A percentile compares a stretch with the other conserved stretches of the same genome.
Evolutionary conservation across 2,113 vertebrate species (phyloP).

Genomic region (Gallinago undulata): DNA sequence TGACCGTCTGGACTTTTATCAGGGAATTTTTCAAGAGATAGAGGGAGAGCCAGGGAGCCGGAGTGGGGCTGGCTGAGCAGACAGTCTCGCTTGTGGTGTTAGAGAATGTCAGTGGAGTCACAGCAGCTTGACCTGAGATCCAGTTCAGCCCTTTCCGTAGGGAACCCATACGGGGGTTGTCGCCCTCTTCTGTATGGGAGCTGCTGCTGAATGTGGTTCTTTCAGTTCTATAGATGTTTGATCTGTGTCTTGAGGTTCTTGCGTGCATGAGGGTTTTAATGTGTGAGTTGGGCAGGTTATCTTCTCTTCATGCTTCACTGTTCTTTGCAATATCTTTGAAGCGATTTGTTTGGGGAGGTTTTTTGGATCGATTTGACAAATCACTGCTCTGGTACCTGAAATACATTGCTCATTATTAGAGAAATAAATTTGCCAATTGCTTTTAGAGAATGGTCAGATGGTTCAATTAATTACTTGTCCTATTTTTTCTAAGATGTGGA

Average conservation of each 20-base stretch:
- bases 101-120: background rate
- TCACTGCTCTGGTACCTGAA: background rate
- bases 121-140: background rate
- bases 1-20: background rate
- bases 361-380: background rate
- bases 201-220: background rate
- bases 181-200: background rate
- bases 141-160: background rate
- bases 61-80: rapidly evolving
- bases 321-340: background rate
- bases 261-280: background rate
- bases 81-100: background rate
- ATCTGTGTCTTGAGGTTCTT: background rate
- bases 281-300: background rate
- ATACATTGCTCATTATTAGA: background rate
- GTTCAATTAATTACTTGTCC: background rate
- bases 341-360: background rate
- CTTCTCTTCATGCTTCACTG: background rate
- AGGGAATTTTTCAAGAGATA: background rate
- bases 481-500: background rate
- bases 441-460: background rate
- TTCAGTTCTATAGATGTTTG: background rate
- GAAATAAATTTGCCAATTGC: background rate
- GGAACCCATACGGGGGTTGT: background rate
- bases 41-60: background rate